These are phyloP conservation scores for Batillaria attramentaria DNA, from an alignment of 1,140 invertebrate genomes.

Conservation along the genomic window DNA sequence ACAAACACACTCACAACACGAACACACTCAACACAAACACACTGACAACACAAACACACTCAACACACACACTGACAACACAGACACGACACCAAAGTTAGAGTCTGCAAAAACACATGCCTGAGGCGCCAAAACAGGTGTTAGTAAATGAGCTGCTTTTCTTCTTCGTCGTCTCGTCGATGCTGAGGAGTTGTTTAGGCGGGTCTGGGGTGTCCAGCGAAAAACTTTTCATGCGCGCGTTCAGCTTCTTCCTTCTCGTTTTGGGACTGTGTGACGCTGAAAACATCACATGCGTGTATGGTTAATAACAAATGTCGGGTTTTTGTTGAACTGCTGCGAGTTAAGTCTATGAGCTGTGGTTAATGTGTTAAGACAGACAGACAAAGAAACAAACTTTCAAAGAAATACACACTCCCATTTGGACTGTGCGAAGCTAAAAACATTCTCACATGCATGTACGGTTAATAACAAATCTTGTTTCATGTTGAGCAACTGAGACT, in stretches of 20 bases:
- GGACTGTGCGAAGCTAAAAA: too few species aligned
- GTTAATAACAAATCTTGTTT: too few species aligned
- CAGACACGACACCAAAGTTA: not conserved
- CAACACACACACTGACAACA: not conserved
- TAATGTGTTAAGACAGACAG: too few species aligned
- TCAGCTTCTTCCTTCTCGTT: constrained; percentile 87
- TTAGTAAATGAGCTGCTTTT: constrained; percentile 74
- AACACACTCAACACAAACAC: not conserved
- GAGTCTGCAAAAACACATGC: not conserved
- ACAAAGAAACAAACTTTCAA: too few species aligned
- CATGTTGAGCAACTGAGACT: too few species aligned
- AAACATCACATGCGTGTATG: constrained; percentile 50
- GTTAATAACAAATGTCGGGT: too few species aligned
- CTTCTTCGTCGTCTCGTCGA: constrained; percentile 79
- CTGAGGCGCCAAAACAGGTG: constrained; percentile 61
- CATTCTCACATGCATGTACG: too few species aligned
- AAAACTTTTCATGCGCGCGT: constrained; percentile 97
- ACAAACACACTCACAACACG: not conserved
- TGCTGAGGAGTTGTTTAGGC: constrained; percentile 81
- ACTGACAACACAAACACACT: not conserved
- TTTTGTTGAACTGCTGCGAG: too few species aligned
- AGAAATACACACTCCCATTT: too few species aligned
- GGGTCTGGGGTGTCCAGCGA: constrained; percentile 96
- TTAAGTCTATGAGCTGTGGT: too few species aligned
- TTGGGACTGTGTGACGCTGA: constrained; percentile 95